A percentile compares a stretch with the other conserved stretches of the same genome.
These are phyloP conservation scores for Hippotragus niger DNA, from an alignment of 2,113 vertebrate species.

Conservation along the genomic window DNA sequence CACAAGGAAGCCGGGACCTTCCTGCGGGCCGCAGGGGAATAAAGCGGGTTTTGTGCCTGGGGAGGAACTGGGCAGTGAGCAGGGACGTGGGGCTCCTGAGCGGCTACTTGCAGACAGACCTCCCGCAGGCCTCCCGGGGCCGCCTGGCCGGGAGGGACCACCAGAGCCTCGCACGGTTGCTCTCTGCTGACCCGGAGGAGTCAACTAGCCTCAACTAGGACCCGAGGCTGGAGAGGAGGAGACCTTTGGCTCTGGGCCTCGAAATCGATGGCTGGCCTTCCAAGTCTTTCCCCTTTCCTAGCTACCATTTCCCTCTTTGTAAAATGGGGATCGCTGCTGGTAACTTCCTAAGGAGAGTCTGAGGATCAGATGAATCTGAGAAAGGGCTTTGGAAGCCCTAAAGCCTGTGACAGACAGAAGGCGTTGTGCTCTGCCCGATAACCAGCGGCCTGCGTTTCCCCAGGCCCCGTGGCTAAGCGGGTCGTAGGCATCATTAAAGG, in stretches of 20 bases:
- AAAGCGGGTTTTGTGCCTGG: not conserved
- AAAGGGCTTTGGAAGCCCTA: not conserved
- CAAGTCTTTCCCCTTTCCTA: not conserved
- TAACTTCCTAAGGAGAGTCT: not conserved
- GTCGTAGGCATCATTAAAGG: not conserved
- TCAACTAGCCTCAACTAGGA: not conserved
- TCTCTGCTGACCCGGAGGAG: not conserved
- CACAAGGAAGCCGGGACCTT: slow-evolving; percentile 48
- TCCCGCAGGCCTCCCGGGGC: not conserved
- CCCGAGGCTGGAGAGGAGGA: not conserved
- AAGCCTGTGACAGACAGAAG: not conserved
- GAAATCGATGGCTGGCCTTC: not conserved
- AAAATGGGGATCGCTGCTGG: not conserved
- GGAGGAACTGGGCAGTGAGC: not conserved
- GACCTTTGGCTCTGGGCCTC: not conserved
- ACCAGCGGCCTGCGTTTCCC: not conserved
- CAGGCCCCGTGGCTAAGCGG: not conserved
- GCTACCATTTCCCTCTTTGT: not conserved
- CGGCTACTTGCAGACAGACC: not conserved
- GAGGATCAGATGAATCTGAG: not conserved
- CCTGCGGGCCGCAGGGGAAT: not conserved
- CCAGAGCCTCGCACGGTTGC: fast-evolving
- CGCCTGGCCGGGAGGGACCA: not conserved
- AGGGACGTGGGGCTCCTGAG: not conserved
- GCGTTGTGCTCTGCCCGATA: not conserved